Percentiles rank a stretch among this genome's conserved stretches.
These are phyloP conservation scores for Neocloeon triangulifer DNA, from an alignment of 1,140 invertebrate species.

Conservation along the genomic window DNA sequence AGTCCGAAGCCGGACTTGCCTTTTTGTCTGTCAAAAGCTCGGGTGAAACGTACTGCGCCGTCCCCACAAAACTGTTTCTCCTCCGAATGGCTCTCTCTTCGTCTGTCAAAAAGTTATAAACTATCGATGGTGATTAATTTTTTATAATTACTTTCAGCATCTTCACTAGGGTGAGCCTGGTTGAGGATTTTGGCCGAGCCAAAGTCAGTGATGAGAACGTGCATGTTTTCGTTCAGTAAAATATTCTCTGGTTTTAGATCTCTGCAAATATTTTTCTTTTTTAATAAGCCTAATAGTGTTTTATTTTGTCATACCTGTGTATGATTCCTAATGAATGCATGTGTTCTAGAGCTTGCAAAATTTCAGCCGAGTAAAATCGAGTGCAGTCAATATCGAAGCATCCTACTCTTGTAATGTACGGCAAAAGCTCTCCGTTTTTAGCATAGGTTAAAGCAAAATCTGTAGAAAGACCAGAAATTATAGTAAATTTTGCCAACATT, in stretches of 20 bases:
- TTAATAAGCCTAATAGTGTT: conserved; percentile 1
- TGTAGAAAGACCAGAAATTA: conserved; percentile 12
- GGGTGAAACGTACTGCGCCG: conserved; percentile 95
- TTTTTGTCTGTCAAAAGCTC: conserved; percentile 72
- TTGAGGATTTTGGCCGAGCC: conserved; percentile 79
- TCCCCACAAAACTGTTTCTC: conserved; percentile 89
- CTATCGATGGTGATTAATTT: too few relatives aligned
- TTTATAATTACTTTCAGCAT: conserved; percentile 1
- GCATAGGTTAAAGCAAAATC: conserved; percentile 93
- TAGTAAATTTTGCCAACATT: too few relatives aligned
- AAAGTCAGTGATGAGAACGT: conserved; percentile 93
- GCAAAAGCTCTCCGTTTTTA: conserved; percentile 79
- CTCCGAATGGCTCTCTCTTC: conserved; percentile 19
- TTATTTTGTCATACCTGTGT: too few relatives aligned
- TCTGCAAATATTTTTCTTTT: conserved; percentile 10
- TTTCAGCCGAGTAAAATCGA: conserved; percentile 83
- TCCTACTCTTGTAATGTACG: conserved; percentile 76
- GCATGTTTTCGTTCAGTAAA: conserved; percentile 79
- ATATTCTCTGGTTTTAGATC: conserved; percentile 84
- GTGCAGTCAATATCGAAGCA: conserved; percentile 76
- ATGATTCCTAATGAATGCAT: conserved; percentile 78
- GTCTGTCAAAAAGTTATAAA: too few relatives aligned
- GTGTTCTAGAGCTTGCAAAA: conserved; percentile 77
- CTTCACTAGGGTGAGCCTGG: conserved; percentile 13
- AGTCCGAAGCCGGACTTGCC: conserved; percentile 60